Percentiles rank a stretch among this genome's conserved stretches.
Evolutionary conservation across 2,113 vertebrate genomes (phyloP).

Genomic region (Carassius gibelio): DNA sequence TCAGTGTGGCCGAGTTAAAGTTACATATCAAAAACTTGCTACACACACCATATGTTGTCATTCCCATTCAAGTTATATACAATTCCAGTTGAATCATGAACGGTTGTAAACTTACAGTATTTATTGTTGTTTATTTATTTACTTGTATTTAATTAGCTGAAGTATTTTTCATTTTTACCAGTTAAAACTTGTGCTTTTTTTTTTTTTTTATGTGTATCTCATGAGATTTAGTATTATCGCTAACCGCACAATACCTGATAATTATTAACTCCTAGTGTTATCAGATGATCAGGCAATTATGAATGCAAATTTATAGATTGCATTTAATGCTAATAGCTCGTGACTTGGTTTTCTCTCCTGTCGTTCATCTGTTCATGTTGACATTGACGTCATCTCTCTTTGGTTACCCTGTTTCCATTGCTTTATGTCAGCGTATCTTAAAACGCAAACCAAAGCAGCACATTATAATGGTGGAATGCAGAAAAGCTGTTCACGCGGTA

Average conservation of each 20-base stretch:
- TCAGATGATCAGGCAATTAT: conserved; percentile 8
- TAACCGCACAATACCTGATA: conserved; percentile 25
- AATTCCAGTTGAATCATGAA: conserved; percentile 37
- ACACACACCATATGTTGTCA: conserved; percentile 52
- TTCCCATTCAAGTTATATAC: conserved; percentile 42
- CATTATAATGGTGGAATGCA: not conserved
- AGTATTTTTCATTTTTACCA: conserved; percentile 3
- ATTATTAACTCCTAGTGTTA: conserved; percentile 39
- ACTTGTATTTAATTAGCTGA: conserved; percentile 54
- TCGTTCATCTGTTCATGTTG: not conserved
- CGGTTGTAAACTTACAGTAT: conserved; percentile 2
- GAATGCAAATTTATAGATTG: conserved; percentile 25
- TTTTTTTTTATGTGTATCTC: not conserved
- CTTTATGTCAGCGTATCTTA: not conserved
- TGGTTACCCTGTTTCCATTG: not conserved
- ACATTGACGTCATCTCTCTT: not conserved
- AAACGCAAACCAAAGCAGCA: not conserved
- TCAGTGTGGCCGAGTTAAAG: conserved; percentile 48
- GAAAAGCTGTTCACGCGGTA: not conserved
- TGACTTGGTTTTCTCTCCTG: conserved; percentile 39
- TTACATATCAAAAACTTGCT: conserved; percentile 53
- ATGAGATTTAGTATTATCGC: conserved; percentile 20
- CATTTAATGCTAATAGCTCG: not conserved
- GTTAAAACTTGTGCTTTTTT: conserved; percentile 28
- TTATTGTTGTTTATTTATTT: conserved; percentile 42